Evolutionary conservation across 2,888 invertebrate genomes (phyloP).

Genomic region (Papilio demoleus): DNA sequence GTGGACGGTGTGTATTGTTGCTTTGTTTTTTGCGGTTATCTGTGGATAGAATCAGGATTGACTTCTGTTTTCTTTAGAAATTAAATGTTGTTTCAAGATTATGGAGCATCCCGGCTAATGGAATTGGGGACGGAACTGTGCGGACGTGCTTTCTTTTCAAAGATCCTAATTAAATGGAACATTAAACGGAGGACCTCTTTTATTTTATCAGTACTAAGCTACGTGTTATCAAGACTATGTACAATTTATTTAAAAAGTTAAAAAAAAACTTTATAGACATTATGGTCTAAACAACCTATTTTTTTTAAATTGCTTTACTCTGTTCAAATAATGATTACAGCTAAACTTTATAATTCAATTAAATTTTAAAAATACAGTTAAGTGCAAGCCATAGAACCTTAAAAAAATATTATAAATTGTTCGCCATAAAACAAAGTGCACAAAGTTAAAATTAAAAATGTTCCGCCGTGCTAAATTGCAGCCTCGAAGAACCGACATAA

Average conservation of each 20-base stretch:
- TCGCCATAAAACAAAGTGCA: conserved; percentile 7
- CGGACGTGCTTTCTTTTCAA: conserved; percentile 36
- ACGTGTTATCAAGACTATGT: conserved; percentile 15
- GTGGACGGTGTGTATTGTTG: conserved; percentile 12
- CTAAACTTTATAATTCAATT: no score
- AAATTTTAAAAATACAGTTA: background rate
- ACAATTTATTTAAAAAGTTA: conserved; percentile 16
- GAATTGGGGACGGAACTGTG: conserved; percentile 35
- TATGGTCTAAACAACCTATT: no score
- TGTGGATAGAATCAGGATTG: conserved; percentile 22
- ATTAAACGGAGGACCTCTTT: conserved; percentile 35
- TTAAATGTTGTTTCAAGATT: conserved; percentile 38
- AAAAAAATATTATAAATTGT: conserved; percentile 10
- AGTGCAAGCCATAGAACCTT: background rate
- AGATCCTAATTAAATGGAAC: conserved; percentile 39
- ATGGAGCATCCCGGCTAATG: conserved; percentile 35
- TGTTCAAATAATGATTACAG: no score
- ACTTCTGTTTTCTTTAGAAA: conserved; percentile 31
- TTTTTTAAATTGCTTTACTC: no score
- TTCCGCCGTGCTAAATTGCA: conserved; percentile 20
- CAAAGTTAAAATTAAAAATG: conserved; percentile 27
- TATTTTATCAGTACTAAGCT: conserved; percentile 25
- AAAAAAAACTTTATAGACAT: no score
- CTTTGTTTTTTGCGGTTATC: conserved; percentile 20
- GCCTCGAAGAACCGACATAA: conserved; percentile 21